Percentiles rank a stretch among this genome's conserved stretches.
phyloP scores from a whole-genome alignment of 1,140 invertebrate genomes.

The Leptestheria dahalacensis region DNA sequence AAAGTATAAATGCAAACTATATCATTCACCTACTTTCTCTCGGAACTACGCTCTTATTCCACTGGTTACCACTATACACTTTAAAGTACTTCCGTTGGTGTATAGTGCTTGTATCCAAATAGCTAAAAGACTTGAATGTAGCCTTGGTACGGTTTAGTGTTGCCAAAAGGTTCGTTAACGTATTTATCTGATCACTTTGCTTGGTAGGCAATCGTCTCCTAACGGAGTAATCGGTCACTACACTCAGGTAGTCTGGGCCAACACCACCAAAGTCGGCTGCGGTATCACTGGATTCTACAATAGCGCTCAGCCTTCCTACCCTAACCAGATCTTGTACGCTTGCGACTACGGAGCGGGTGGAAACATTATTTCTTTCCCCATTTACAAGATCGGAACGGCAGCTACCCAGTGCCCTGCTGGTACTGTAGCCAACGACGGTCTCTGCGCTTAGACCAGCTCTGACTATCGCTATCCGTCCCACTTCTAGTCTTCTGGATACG shows the following conservation, averaged over 20 bases:
- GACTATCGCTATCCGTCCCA: too few relatives aligned
- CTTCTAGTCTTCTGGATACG: too few relatives aligned
- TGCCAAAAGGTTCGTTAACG: background rate
- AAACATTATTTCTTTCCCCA: background rate
- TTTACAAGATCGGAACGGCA: slow-evolving; percentile 1
- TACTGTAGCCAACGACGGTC: slow-evolving; percentile 11
- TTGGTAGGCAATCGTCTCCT: background rate
- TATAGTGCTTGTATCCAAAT: too few relatives aligned
- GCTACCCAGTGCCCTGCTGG: slow-evolving; percentile 10
- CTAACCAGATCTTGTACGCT: slow-evolving; percentile 6
- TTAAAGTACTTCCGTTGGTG: too few relatives aligned
- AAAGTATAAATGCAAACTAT: slow-evolving; percentile 3
- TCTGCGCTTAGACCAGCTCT: slow-evolving; percentile 9
- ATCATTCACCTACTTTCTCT: too few relatives aligned
- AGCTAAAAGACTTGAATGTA: too few relatives aligned
- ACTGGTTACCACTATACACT: background rate
- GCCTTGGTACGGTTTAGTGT: too few relatives aligned
- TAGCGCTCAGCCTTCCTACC: background rate
- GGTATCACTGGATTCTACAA: background rate
- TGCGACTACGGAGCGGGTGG: slow-evolving; percentile 9
- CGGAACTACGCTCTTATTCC: too few relatives aligned
- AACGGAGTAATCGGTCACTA: slow-evolving; percentile 12
- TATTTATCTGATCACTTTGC: background rate
- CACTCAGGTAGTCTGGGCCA: slow-evolving; percentile 13
- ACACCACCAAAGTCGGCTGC: slow-evolving; percentile 12